Conservation (phyloP, 1,140 invertebrate species). For the Radopholus similis region DNA sequence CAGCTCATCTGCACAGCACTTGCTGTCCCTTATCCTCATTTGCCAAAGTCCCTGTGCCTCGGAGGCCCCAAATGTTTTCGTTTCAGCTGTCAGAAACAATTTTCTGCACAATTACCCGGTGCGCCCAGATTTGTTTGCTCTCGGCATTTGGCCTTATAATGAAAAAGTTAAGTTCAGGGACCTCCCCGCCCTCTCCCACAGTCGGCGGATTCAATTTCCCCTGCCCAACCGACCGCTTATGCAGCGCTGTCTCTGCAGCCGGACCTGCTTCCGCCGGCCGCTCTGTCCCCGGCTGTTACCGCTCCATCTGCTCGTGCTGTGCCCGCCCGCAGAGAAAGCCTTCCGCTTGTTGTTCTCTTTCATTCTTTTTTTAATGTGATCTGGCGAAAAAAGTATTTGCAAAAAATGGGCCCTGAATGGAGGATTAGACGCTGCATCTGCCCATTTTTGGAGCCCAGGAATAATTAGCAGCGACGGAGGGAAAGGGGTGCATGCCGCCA, state of each 20-base stretch:
- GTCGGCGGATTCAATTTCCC: not conserved
- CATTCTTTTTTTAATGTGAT: not conserved
- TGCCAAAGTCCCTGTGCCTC: too few relatives aligned
- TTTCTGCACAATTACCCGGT: not conserved
- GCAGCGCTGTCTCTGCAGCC: conserved; percentile 13
- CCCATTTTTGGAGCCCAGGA: too few relatives aligned
- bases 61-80: too few relatives aligned
- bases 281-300: conserved; percentile 2
- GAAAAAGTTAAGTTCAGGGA: not conserved
- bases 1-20: not conserved
- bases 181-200: not conserved
- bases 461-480: too few relatives aligned
- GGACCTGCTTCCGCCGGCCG: conserved; percentile 6
- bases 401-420: not conserved
- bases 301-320: not conserved
- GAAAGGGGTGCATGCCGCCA: too few relatives aligned
- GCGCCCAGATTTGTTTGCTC: not conserved
- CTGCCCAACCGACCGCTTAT: not conserved
- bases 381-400: not conserved
- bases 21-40: too few relatives aligned
- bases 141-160: not conserved
- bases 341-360: not conserved
- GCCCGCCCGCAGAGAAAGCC: not conserved
- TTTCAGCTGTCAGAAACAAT: not conserved
- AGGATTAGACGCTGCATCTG: too few relatives aligned